These are phyloP conservation scores for Tragelaphus strepsiceros DNA, from an alignment of 2,113 vertebrate genomes.

Conservation along the genomic window DNA sequence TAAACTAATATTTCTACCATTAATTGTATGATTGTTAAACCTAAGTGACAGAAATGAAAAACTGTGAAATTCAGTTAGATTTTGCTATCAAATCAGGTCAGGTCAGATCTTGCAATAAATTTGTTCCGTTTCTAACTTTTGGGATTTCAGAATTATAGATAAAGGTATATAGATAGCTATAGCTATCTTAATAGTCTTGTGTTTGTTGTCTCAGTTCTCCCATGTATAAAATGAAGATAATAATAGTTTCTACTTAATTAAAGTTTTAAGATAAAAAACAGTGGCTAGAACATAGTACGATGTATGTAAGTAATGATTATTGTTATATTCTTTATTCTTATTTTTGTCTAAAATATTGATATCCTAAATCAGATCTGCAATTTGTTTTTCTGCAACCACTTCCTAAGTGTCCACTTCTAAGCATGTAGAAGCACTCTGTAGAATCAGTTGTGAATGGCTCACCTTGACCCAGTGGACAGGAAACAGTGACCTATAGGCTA, in stretches of 20 bases:
- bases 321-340: not conserved
- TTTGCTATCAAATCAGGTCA: not conserved
- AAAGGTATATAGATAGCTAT: not conserved
- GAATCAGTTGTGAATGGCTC: not conserved
- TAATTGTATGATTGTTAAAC: not conserved
- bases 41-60: not conserved
- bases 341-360: not conserved
- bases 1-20: not conserved
- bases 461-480: not conserved
- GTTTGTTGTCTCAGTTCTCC: not conserved
- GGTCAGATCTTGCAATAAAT: not conserved
- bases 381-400: not conserved
- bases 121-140: not conserved
- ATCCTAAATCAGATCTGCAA: not conserved
- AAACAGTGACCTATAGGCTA: not conserved
- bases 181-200: not conserved
- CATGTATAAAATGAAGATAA: not conserved
- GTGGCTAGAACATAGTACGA: not conserved
- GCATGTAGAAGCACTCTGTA: fast-evolving
- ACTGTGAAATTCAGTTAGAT: not conserved
- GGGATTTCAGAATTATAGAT: not conserved
- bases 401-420: not conserved
- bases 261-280: not conserved
- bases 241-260: not conserved
- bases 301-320: not conserved